Evolutionary conservation across 2,888 invertebrate species (phyloP).

Genomic region (Apamea epomidion): DNA sequence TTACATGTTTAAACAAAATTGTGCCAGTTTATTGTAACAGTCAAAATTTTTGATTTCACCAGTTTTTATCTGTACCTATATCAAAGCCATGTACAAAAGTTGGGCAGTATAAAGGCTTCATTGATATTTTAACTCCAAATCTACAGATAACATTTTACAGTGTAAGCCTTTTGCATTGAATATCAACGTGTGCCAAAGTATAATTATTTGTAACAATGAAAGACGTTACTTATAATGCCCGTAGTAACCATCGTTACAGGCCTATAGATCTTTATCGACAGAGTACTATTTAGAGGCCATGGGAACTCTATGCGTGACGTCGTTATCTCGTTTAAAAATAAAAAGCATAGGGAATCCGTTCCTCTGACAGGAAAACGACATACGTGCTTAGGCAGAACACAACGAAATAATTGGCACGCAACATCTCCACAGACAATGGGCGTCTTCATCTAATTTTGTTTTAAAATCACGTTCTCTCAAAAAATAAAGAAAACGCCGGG

Average conservation of each 20-base stretch:
- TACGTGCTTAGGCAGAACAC: conserved; percentile 55
- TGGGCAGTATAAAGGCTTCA: not conserved
- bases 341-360: conserved; percentile 51
- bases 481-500: conserved; percentile 64
- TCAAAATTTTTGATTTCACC: not conserved
- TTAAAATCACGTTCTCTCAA: conserved; percentile 65
- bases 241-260: conserved; percentile 53
- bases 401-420: conserved; percentile 57
- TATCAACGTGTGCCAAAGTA: conserved; percentile 11
- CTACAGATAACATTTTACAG: conserved; percentile 8
- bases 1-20: conserved; percentile 7
- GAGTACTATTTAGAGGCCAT: conserved; percentile 65
- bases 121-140: conserved; percentile 10
- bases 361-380: conserved; percentile 47
- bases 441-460: conserved; percentile 59
- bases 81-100: not conserved
- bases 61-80: not conserved
- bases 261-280: conserved; percentile 68
- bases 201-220: conserved; percentile 37
- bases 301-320: conserved; percentile 67
- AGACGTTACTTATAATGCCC: conserved; percentile 50
- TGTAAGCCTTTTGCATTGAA: conserved; percentile 16
- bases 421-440: conserved; percentile 59
- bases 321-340: conserved; percentile 60
- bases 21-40: conserved; percentile 14